phyloP scores from a whole-genome alignment of 2,797 vertebrate species.

The Graptemys geographica region DNA sequence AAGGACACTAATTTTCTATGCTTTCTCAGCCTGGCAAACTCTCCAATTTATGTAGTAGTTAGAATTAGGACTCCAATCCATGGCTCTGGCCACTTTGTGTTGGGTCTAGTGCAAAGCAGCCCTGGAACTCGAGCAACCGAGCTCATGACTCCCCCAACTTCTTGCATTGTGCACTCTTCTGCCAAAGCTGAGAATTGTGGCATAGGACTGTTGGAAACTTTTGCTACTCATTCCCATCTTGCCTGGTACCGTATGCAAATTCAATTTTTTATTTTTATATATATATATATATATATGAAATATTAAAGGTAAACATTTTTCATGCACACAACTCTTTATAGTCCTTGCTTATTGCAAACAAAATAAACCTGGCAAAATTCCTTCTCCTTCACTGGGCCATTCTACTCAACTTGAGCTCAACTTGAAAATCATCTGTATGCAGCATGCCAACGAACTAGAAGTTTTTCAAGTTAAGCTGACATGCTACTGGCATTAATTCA shows the following conservation, averaged over 20 bases:
- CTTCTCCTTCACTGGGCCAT: neutral
- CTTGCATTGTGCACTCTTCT: fast-evolving
- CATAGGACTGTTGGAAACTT: neutral
- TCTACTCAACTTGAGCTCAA: neutral
- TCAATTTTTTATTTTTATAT: neutral
- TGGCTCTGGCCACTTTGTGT: neutral
- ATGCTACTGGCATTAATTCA: neutral
- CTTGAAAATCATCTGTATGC: constrained; percentile 13
- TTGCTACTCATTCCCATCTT: neutral
- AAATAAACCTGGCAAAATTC: neutral
- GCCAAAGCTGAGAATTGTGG: neutral
- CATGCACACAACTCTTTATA: neutral
- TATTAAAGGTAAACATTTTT: neutral
- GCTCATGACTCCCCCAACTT: neutral
- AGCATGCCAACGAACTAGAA: neutral
- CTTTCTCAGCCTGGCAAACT: neutral
- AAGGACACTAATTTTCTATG: neutral
- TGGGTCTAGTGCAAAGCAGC: neutral
- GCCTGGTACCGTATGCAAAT: neutral
- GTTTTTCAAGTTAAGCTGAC: neutral
- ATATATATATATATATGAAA: neutral
- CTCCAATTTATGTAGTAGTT: neutral
- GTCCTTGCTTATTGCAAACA: neutral
- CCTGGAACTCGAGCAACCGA: neutral
- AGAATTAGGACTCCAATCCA: neutral